Evolutionary conservation across 2,888 invertebrate species (phyloP), one percentile per base, ranked within the genome.

Genomic region (Tuta absoluta): DNA sequence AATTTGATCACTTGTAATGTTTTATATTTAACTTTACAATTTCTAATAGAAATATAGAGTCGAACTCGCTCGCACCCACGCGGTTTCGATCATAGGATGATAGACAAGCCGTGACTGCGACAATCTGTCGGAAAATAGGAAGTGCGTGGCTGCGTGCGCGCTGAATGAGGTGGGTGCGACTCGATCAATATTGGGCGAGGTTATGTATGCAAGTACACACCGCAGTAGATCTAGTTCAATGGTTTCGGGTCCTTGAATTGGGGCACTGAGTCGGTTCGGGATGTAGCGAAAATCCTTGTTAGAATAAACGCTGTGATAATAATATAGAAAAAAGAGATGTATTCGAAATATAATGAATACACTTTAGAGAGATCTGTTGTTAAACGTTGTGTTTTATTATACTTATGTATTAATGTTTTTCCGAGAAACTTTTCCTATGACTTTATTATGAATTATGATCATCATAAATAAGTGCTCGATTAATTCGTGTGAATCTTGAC

Each of bases 161-260:
- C 33, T 63, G 66, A 66, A 67, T 66, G 58, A 33, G 48, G 61
- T 69, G 65, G 69, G 69, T 63, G 69, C 65, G 70, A 66, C 58
- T 10, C 33, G 33, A 33, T 33, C 38, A 49, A 56, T 28, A 33
- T 65, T 66, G 68, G 69, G 69, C 65, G 65, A 66, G 69, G 67
- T 66, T 63, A 66, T 33, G 66, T 65, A 10, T 21, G 8, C 45
- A 19, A 17, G 68, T 71, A 23, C 69, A 75, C 74, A 75, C 72
- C 69, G 68, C 72, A 68, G 17, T 58, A 14, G 62, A 66, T 72
- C 71, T 69, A 45, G 21, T 48, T 74, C 72, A 74, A 79, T 81
- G 80, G 79, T 78, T 77, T 70, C 65, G 68, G 69, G 76, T 74
- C 84, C 84, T 82, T 84, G 82, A 78, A 77, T 75, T 73, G 75